These are phyloP conservation scores for Ctena decussata DNA, from an alignment of 2,888 invertebrate species.

Conservation along the genomic window DNA sequence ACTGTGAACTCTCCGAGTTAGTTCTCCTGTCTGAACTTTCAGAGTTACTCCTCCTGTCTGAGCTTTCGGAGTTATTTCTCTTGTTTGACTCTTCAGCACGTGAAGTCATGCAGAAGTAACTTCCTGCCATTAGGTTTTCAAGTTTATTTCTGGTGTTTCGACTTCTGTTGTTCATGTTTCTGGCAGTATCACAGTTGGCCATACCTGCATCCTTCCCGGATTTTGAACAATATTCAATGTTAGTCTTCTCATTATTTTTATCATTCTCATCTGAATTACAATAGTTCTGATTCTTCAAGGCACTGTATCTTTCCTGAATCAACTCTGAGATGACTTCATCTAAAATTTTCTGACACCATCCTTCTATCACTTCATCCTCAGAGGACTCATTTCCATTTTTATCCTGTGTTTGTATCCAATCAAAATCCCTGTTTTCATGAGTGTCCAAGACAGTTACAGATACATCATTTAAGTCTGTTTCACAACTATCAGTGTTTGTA, in stretches of 20 bases:
- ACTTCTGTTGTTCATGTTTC: background rate
- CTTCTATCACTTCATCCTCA: background rate
- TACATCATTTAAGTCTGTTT: background rate
- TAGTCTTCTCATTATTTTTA: background rate
- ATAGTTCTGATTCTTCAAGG: background rate
- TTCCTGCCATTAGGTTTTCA: conserved; percentile 11
- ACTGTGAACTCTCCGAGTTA: conserved; percentile 10
- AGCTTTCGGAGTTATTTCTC: background rate
- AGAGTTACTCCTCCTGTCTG: background rate
- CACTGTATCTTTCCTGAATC: background rate
- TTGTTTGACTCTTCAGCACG: background rate
- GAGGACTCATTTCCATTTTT: background rate
- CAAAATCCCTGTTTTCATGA: background rate
- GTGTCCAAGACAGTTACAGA: background rate
- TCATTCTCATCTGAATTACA: background rate
- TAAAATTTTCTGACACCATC: background rate
- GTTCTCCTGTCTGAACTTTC: background rate
- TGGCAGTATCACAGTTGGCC: background rate
- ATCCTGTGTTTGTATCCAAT: background rate
- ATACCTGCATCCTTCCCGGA: background rate
- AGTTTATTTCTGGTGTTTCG: background rate
- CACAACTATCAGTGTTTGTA: background rate
- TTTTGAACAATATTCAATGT: background rate
- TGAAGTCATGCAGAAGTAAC: background rate
- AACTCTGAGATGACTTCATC: background rate